These are phyloP conservation scores for Ptychobarbus kaznakovi DNA, from an alignment of 2,797 vertebrate genomes.

Conservation along the genomic window DNA sequence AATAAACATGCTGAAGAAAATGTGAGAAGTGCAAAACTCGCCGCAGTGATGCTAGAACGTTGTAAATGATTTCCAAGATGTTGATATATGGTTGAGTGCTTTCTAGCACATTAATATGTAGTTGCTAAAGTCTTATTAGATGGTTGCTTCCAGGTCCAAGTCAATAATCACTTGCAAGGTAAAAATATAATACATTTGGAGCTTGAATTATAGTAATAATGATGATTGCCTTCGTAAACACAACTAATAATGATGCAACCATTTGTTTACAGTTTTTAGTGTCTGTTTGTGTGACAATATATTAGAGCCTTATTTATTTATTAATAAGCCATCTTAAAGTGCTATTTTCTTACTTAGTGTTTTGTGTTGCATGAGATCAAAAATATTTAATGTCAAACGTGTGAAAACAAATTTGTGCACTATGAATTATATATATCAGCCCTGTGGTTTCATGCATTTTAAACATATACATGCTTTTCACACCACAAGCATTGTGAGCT, in stretches of 20 bases:
- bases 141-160: background rate
- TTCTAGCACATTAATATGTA: background rate
- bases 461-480: background rate
- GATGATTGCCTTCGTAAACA: background rate
- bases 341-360: constrained; percentile 7
- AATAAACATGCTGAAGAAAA: background rate
- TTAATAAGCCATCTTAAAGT: background rate
- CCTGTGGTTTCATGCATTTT: constrained; percentile 43
- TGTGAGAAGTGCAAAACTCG: background rate
- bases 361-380: background rate
- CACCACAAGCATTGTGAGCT: background rate
- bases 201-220: background rate
- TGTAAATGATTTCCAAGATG: background rate
- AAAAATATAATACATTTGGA: background rate
- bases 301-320: background rate
- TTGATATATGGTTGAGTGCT: background rate
- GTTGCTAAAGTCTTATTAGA: background rate
- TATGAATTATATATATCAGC: constrained; percentile 1
- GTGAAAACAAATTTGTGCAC: background rate
- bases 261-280: background rate
- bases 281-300: background rate
- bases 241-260: background rate
- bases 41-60: background rate
- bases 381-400: constrained; percentile 23
- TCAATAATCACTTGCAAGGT: background rate